Base-by-base conservation (phyloP, 2,888 invertebrate genomes). In the Elysia crispata region DNA sequence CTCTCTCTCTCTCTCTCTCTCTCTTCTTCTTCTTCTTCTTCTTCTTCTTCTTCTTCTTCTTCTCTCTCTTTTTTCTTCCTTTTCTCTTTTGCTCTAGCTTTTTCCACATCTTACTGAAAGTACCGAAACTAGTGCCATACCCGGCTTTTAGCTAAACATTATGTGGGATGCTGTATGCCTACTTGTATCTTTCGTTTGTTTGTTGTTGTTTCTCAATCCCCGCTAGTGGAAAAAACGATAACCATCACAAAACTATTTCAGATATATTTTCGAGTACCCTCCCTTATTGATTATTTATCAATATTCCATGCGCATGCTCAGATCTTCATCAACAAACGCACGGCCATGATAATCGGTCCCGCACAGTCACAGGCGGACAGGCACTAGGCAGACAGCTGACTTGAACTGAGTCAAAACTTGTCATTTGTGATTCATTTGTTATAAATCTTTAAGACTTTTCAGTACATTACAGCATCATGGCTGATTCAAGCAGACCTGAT, bases 261-360 rank as follows among this genome's bases (percentile, higher is more conserved):
- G 60, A 5, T 60, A 3, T 60, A 25, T 60, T 41, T 41, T 41
- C 41, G 41, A 41, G 11, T 41, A 41, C 41, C 41, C 30, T 78
- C 78, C 78, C 78, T 50, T 73, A 28, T 23, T 18, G 57, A 13
- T 66, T 25, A 66, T 50, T 73, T 78, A 73, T 70, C 73, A 78
- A 41, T 75, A 25, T 31, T 20, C n/a, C 54, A 25, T 83, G 81
- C 83, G 83, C 83, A 83, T 83, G 83, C 75, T 66, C 62, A 76
- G 28, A 79, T 81, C 79, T 83, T 82, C 82, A 83, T 82, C 83
- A 84, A 80, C 31, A 72, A 50, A n/a, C 69, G 80, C 80, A 81
- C 84, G 84, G 83, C 83, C 84, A 84, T 83, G 80, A 83, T 82
- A 81, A 78, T 79, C 79, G 72, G 73, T 78, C 64, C 20, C n/a